Evolutionary conservation across 2,797 vertebrate species (phyloP), one percentile per base, ranked within the genome.

Genomic region (Morelia viridis): DNA sequence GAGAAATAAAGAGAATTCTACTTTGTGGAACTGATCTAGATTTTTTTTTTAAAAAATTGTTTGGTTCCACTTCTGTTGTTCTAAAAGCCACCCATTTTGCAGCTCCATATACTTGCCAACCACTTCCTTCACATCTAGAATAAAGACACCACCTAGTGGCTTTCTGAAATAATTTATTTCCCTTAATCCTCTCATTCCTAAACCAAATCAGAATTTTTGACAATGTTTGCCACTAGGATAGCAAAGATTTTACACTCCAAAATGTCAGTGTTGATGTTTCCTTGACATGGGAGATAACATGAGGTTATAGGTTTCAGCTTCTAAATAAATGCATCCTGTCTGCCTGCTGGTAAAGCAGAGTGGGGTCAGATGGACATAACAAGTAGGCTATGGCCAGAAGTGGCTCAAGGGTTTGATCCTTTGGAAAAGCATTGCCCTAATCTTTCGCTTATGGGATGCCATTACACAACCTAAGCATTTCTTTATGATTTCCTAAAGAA

Each of bases 41-140:
- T 56, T 53, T 53, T 50, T 53, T 50, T 53, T 68, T 15, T 22
- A 76, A 76, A 41, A 41, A 24, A 0, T 1, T 76, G 22, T 3
- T 41, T 4, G 8, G 41, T 76, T 76, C 11, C 50, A 53, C 24
- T 84, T 94, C n/a, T 53, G 85, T 92, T 35, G 12, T 92, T 92
- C 17, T 85, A 90, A n/a, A 11, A 0, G 0, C 0, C n/a, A 92
- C 80, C 85, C 28, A 89, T 85, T 91, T 93, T 89, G 60, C 24
- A 24, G 60, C 64, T 15, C 62, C 76, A 28, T 28, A 85, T 61
- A 71, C 3, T 88, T 90, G 58, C 53, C 86, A 84, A 12, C 50
- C 50, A 68, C 76, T 68, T 89, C 50, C 71, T 22, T 28, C 41
- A 76, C 24, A 57, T 28, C 19, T 64, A 85, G n/a, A 56, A 31